Evolutionary conservation across 2,888 invertebrate species (phyloP), one percentile per base, ranked within the genome.

Genomic region (Liposcelis brunnea): DNA sequence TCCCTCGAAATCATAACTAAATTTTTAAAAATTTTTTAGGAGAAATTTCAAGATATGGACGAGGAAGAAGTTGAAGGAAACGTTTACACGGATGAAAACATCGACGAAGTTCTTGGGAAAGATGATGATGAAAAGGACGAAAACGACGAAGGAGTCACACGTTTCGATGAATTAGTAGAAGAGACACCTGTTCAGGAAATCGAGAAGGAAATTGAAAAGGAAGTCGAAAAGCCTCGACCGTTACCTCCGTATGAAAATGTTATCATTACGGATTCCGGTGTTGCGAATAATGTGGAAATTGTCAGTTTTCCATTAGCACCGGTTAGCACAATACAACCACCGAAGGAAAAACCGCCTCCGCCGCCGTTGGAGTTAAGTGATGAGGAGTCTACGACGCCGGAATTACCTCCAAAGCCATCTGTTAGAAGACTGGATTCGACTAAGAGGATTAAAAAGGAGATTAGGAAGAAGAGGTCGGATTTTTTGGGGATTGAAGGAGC

Each of bases 291-390:
- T 57, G 26, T 51, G 11, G 54, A 54, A 5, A 48, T 47, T 11
- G 56, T 55, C 31, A 53, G 58, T 45, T 75, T 75, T 53, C 71
- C 68, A 21, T 57, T 77, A 54, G 72, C 74, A 49, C 62, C 75
- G 52, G 71, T 75, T 1, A 63, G 69, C 5, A 70, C 71, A 56
- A 66, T 77, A 56, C 80, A 83, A 56, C 85, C 85, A 11, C 83
- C 83, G n/a, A 82, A 77, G 56, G 84, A 84, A 58, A 85, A 85
- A 56, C 87, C 86, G 21, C 86, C 86, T 2, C 86, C 86, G 10
- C 82, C 82, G 2, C 83, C 83, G 0, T 68, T 69, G 44, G 76
- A 76, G 45, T 55, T 60, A 32, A 62, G 62, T 48, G 65, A 66
- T 50, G 64, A 65, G 48, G 62, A 58, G 48, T 56, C 62, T 8